Conservation (phyloP, 2,888 invertebrate species). For the Meta bourneti region DNA sequence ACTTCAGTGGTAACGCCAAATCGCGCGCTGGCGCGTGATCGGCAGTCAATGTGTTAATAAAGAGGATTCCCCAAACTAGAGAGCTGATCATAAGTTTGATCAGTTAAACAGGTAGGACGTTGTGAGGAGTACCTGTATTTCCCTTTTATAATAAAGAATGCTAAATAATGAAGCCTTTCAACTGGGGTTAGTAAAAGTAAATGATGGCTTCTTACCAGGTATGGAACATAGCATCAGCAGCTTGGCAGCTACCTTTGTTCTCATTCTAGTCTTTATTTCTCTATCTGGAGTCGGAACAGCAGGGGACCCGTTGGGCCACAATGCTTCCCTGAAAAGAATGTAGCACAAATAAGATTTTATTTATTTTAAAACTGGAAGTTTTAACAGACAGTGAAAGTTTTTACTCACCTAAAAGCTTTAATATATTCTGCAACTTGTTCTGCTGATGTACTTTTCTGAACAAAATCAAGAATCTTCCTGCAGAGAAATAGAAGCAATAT, state of each 20-base stretch:
- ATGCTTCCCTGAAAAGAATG: conserved; percentile 81
- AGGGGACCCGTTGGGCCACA: conserved; percentile 84
- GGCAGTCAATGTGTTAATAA: no score
- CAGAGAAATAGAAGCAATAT: neutral
- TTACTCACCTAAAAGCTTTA: conserved; percentile 88
- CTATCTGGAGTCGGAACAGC: conserved; percentile 83
- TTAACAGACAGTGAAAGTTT: neutral
- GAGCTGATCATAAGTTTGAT: no score
- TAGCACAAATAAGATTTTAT: neutral
- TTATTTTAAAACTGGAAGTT: neutral
- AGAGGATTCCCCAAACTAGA: no score
- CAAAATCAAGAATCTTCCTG: conserved; percentile 92
- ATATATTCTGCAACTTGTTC: conserved; percentile 93
- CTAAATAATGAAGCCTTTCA: no score
- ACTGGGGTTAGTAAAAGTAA: neutral
- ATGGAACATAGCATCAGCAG: conserved; percentile 90
- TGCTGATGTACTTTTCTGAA: conserved; percentile 91
- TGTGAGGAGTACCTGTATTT: no score
- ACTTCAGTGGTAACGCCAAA: no score
- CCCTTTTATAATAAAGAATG: no score
- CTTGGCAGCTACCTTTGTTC: conserved; percentile 92
- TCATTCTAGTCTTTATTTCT: conserved; percentile 85
- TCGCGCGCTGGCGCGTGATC: no score
- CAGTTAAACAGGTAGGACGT: no score
- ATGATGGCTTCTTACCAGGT: conserved; percentile 84